phyloP scores from a whole-genome alignment of 2,888 invertebrate genomes.

The Plagiodera versicolora region DNA sequence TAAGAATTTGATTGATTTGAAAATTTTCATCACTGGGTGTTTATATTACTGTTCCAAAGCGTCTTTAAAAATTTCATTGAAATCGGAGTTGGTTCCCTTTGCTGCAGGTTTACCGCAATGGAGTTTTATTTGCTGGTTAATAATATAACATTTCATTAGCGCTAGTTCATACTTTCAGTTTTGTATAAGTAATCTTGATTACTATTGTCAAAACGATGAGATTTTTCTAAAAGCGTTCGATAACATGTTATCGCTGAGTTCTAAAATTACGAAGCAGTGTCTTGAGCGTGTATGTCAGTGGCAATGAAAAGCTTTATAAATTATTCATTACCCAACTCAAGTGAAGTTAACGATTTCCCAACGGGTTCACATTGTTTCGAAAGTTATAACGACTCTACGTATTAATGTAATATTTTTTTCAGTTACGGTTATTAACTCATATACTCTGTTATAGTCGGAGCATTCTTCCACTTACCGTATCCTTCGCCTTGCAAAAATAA shows the following conservation, averaged over 20 bases:
- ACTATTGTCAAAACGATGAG: no score
- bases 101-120: no score
- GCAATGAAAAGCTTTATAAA: slow-evolving; percentile 33
- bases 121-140: no score
- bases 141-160: no score
- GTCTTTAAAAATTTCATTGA: no score
- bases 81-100: no score
- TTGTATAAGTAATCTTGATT: no score
- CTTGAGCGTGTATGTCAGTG: slow-evolving; percentile 39
- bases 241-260: slow-evolving; percentile 7
- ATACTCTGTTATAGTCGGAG: not conserved
- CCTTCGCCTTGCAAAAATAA: slow-evolving; percentile 98
- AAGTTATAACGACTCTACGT: not conserved
- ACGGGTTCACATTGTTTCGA: not conserved
- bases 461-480: slow-evolving; percentile 82
- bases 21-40: no score
- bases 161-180: no score
- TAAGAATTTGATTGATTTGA: no score
- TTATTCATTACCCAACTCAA: slow-evolving; percentile 5
- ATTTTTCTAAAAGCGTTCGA: slow-evolving; percentile 28
- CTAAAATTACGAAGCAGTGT: slow-evolving; percentile 41
- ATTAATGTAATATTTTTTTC: not conserved
- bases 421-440: not conserved
- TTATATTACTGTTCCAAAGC: no score
- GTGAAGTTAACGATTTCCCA: not conserved